phyloP scores from a whole-genome alignment of 2,113 vertebrate genomes.

The Rhynchopsitta pachyrhyncha region DNA sequence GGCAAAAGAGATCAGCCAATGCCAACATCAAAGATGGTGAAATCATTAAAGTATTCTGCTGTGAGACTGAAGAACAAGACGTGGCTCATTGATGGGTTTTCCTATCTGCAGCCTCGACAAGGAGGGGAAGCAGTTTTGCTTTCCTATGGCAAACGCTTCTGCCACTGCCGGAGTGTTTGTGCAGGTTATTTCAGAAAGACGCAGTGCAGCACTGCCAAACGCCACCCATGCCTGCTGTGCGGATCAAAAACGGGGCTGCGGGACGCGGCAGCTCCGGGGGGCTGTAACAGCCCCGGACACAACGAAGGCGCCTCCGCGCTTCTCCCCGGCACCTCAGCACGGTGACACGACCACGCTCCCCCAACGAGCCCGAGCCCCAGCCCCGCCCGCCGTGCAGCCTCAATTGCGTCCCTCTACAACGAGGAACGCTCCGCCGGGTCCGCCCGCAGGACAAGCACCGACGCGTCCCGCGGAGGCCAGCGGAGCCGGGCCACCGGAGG shows the following conservation, averaged over 20 bases:
- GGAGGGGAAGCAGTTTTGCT: background rate
- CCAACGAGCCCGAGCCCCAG: background rate
- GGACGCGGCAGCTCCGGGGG: rapidly evolving
- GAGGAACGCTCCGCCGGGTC: background rate
- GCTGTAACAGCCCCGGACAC: background rate
- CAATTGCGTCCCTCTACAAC: background rate
- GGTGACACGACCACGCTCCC: background rate
- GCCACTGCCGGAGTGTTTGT: background rate
- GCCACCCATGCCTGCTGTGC: rapidly evolving
- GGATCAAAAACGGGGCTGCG: rapidly evolving
- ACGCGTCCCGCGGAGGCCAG: background rate
- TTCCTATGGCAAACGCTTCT: rapidly evolving
- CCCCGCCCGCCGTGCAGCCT: background rate
- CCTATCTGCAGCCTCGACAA: background rate
- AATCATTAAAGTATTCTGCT: rapidly evolving
- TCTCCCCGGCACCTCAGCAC: background rate
- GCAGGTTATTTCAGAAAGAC: rapidly evolving
- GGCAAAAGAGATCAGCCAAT: no score
- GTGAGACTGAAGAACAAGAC: no score
- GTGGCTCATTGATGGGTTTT: rapidly evolving
- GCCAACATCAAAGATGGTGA: no score
- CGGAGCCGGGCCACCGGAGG: no score
- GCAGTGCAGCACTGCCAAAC: background rate
- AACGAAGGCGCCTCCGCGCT: background rate
- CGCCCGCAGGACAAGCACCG: background rate